Evolutionary conservation across 2,113 vertebrate genomes (phyloP), one percentile per base, ranked within the genome.

Genomic region (Pundamilia nyererei): DNA sequence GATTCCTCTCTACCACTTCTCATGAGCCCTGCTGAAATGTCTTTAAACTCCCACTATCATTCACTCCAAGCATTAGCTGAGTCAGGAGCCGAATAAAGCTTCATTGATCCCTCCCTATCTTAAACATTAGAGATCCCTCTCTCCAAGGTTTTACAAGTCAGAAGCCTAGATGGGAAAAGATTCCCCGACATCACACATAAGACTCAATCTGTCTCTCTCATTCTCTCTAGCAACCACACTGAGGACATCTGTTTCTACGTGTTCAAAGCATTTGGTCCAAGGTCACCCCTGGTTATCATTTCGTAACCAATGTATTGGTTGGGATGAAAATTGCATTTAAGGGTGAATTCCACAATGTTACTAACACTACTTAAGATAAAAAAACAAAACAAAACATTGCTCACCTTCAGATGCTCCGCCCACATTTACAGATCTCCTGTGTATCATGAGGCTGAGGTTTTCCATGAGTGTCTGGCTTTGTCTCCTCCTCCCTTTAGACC

Each of bases 221-320:
- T 3, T 35, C 17, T 62, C 58, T 62, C 31, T 62, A 62, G 58
- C 58, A 62, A 62, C 31, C 58, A 11, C 29, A 62, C 58, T 33
- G 58, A 58, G 24, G 55, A 62, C 58, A 62, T 19, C 9, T 35
- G 58, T 19, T 4, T 62, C 29, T 33, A 62, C 1, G 6, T 24
- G 21, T 55, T 13, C 53, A 33, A 33, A 62, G 58, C 58, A 19
- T 62, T 19, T 62, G 15, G 58, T 62, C 29, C 58, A 33, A 62
- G 58, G 9, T 62, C 29, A 62, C 15, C 58, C 15, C 29, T 11
- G 29, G 58, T 19, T 62, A 62, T 35, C 15, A 4, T 62, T 62
- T 33, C 0, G 0, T 6, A 1, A 35, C 31, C 31, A 35, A 1
- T 35, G 58, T 35, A 0, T 7, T 62, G 29, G 5, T 62, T 62